Percentiles rank a stretch among this genome's conserved stretches.
Evolutionary conservation across 2,797 vertebrate genomes (phyloP).

Genomic region (Astyanax mexicanus): DNA sequence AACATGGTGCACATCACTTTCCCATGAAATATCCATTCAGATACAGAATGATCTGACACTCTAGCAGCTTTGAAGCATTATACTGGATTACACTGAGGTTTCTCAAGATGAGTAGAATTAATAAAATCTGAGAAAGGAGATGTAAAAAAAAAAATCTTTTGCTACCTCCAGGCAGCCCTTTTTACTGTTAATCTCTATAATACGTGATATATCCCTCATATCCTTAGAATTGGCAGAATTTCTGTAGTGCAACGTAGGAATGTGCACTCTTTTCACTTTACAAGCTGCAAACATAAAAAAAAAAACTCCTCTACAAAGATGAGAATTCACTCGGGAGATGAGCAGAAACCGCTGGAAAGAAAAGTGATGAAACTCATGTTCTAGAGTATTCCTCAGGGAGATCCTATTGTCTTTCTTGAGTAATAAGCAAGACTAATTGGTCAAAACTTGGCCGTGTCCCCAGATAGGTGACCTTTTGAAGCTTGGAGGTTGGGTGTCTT

Average conservation of each 20-base stretch:
- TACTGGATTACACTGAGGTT: constrained; percentile 3
- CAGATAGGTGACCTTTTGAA: constrained; percentile 85
- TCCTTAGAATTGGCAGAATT: constrained; percentile 10
- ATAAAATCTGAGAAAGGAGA: background rate
- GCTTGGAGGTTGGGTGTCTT: constrained; percentile 36
- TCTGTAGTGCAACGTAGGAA: background rate
- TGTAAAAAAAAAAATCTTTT: constrained; percentile 11
- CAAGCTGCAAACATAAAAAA: constrained; percentile 40
- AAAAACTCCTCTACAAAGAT: constrained; percentile 48
- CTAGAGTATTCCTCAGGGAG: constrained; percentile 76
- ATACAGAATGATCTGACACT: constrained; percentile 14
- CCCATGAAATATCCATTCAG: background rate
- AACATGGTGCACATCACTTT: constrained; percentile 10
- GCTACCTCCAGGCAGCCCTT: background rate
- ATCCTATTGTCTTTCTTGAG: constrained; percentile 82
- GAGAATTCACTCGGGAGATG: constrained; percentile 55
- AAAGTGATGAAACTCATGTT: constrained; percentile 76
- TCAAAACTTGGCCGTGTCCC: constrained; percentile 83
- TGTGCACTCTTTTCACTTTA: constrained; percentile 1
- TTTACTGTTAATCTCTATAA: constrained; percentile 19
- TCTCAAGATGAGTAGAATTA: constrained; percentile 10
- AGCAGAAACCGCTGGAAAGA: constrained; percentile 63
- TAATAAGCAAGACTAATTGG: constrained; percentile 91
- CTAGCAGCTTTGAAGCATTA: background rate
- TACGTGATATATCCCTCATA: constrained; percentile 15